These are phyloP conservation scores for Cephus cinctus DNA, from an alignment of 1,140 invertebrate genomes.

Conservation along the genomic window DNA sequence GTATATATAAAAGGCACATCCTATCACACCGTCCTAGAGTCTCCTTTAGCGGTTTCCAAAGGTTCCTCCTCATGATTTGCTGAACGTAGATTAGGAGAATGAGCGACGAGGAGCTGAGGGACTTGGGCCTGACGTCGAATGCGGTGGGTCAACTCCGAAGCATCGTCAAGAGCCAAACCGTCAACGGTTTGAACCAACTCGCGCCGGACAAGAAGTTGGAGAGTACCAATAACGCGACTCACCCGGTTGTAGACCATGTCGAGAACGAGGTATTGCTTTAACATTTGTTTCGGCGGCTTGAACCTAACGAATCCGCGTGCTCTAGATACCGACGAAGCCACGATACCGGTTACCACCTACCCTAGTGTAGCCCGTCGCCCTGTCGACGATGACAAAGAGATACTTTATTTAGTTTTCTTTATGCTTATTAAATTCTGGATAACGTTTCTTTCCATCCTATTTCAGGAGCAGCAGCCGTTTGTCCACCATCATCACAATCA, in stretches of 20 bases:
- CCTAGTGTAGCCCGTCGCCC: no score
- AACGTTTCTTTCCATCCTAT: constrained; percentile 4
- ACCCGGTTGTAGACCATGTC: constrained; percentile 33
- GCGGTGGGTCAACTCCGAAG: constrained; percentile 60
- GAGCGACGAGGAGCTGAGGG: constrained; percentile 57
- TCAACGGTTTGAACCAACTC: constrained; percentile 52
- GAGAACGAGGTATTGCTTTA: constrained; percentile 43
- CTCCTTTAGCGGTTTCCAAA: no score
- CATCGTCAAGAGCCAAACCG: constrained; percentile 59
- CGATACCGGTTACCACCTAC: no score
- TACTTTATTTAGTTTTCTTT: constrained; percentile 2
- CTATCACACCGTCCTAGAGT: no score
- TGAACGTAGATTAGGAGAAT: constrained; percentile 57
- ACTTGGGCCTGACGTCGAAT: constrained; percentile 53
- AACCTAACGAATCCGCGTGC: no score
- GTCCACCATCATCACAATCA: constrained; percentile 47
- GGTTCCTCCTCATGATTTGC: no score
- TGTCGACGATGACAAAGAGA: constrained; percentile 5
- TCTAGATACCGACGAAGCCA: no score
- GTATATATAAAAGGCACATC: no score
- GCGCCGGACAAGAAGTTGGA: constrained; percentile 44
- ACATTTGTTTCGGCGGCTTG: not conserved
- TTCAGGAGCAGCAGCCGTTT: constrained; percentile 38
- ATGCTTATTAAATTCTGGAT: constrained; percentile 10
- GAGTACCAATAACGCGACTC: constrained; percentile 31